phyloP scores from a whole-genome alignment of 64 coral and sea anemone genomes.

The Orbicella faveolata region DNA sequence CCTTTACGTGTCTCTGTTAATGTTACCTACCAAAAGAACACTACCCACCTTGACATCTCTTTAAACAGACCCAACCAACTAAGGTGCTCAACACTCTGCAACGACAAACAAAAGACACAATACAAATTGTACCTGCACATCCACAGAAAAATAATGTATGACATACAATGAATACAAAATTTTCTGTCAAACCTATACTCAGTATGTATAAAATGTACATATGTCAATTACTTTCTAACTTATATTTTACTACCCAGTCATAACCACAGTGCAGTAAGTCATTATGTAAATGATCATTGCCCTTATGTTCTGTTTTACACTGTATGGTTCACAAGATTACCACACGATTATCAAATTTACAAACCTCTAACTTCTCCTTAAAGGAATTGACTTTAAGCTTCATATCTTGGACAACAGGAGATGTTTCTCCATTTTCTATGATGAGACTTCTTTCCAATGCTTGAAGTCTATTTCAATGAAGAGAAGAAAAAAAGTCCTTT shows the following conservation, averaged over 20 bases:
- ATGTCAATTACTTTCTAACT: too few species aligned
- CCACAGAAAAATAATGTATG: too few species aligned
- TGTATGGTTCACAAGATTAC: not conserved
- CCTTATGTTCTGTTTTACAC: not conserved
- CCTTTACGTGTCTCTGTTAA: not conserved
- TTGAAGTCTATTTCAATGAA: constrained; percentile 52
- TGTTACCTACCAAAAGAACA: not conserved
- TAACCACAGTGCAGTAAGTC: too few species aligned
- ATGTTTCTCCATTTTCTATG: constrained; percentile 84
- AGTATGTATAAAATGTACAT: too few species aligned
- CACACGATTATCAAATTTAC: not conserved
- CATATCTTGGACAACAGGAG: constrained; percentile 80
- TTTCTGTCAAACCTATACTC: too few species aligned
- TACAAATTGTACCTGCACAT: not conserved
- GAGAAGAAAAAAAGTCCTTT: not conserved
- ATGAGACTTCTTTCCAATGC: constrained; percentile 70
- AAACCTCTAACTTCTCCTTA: constrained; percentile 85
- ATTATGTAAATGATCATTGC: not conserved
- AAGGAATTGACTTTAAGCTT: constrained; percentile 88
- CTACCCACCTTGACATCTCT: constrained; percentile 72
- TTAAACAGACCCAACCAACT: constrained; percentile 93
- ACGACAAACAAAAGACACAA: not conserved
- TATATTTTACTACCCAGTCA: too few species aligned
- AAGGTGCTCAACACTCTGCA: constrained; percentile 81
- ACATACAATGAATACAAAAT: too few species aligned